Evolutionary conservation across 35 echinoderm and acorn worm species (phyloP).

Genomic region (Strongylocentrotus purpuratus): DNA sequence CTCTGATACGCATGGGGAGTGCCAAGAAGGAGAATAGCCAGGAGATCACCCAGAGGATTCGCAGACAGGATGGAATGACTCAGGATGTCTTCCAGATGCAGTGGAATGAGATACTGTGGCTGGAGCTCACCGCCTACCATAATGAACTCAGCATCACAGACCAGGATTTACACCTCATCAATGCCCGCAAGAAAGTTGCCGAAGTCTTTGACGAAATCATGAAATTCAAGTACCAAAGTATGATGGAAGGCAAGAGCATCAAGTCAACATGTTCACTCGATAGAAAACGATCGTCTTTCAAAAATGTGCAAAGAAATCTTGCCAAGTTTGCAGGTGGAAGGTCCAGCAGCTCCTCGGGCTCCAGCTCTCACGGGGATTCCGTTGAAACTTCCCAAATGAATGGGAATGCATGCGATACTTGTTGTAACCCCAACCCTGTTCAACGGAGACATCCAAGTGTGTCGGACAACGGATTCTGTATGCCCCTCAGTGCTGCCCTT

Average conservation of each 20-base stretch:
- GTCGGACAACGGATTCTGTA: conserved; percentile 56
- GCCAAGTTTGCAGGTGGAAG: conserved; percentile 23
- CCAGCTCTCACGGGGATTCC: conserved; percentile 31
- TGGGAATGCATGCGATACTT: conserved; percentile 29
- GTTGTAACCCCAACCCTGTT: not conserved
- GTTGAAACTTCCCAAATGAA: conserved; percentile 16
- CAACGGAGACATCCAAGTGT: conserved; percentile 26
- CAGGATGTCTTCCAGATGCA: conserved; percentile 73
- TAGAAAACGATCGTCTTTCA: not conserved
- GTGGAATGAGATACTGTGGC: conserved; percentile 84
- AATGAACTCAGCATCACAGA: conserved; percentile 69
- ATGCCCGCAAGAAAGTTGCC: conserved; percentile 51
- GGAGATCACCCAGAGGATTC: conserved; percentile 21
- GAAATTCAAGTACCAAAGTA: conserved; percentile 71
- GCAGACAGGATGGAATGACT: conserved; percentile 49
- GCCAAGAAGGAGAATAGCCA: conserved; percentile 59
- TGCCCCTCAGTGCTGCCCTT: conserved; percentile 75
- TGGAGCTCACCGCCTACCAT: conserved; percentile 82
- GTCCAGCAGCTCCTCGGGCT: conserved; percentile 8
- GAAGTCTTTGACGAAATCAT: conserved; percentile 70
- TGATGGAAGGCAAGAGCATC: conserved; percentile 28
- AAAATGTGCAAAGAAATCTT: conserved; percentile 15
- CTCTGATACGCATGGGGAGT: conserved; percentile 86
- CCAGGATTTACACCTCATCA: conserved; percentile 63
- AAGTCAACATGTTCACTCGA: not conserved